Percentiles rank a stretch among this genome's conserved stretches.
phyloP scores from a whole-genome alignment of 2,797 vertebrate genomes.

The Podargus strigoides region DNA sequence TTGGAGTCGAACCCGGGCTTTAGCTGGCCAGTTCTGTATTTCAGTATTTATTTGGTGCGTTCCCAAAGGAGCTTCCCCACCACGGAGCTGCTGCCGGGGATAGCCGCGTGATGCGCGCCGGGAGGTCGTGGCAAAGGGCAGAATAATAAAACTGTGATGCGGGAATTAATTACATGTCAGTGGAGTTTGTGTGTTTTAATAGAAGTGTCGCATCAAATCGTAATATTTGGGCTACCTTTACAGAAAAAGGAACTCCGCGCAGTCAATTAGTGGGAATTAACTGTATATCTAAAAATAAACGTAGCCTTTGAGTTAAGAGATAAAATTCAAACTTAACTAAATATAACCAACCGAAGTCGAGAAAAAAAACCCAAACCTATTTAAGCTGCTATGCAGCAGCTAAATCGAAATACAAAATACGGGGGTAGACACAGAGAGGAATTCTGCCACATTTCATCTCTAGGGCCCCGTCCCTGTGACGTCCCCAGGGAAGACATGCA shows the following conservation, averaged over 20 bases:
- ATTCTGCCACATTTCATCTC: not conserved
- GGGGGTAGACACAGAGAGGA: not conserved
- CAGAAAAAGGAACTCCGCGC: fast-evolving
- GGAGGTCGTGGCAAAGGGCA: not conserved
- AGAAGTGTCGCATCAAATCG: not conserved
- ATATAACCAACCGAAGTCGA: not conserved
- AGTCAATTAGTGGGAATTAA: not conserved
- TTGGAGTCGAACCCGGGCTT: not conserved
- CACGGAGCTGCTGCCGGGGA: not conserved
- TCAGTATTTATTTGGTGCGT: not conserved
- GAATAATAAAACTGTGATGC: not conserved
- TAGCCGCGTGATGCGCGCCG: fast-evolving
- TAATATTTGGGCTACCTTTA: not conserved
- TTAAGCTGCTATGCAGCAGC: too few relatives aligned
- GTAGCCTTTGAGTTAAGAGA: not conserved
- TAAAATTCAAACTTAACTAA: not conserved
- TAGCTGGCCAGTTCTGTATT: not conserved
- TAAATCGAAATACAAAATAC: not conserved
- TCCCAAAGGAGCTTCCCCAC: not conserved
- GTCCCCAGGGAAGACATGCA: fast-evolving
- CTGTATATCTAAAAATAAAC: not conserved
- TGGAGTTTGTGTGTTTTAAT: not conserved
- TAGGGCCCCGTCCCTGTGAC: fast-evolving
- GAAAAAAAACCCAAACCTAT: too few relatives aligned
- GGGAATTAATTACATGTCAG: not conserved